Evolutionary conservation across 2,797 vertebrate species (phyloP).

Genomic region (Dermochelys coriacea): DNA sequence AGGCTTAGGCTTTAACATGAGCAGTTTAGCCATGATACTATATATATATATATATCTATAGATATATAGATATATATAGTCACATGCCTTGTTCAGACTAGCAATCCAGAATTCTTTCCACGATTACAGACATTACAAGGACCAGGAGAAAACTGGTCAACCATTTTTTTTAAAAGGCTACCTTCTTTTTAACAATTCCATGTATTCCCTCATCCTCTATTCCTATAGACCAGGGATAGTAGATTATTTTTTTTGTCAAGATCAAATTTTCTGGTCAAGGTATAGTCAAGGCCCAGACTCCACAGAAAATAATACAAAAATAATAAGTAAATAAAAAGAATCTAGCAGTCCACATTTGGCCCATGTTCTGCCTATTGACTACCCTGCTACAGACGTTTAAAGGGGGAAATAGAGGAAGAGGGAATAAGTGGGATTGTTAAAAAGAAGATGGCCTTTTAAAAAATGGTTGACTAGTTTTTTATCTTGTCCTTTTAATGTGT

Average conservation of each 20-base stretch:
- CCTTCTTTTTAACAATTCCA: no score
- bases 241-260: neutral
- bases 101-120: no score
- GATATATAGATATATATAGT: no score
- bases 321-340: neutral
- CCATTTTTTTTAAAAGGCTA: no score
- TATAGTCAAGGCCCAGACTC: neutral
- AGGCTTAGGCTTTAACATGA: neutral
- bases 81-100: neutral
- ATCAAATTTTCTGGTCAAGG: neutral
- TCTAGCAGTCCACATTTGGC: neutral
- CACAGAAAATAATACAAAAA: neutral
- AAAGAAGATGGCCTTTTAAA: neutral
- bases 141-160: no score
- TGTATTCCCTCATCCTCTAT: no score
- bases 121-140: no score
- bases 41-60: no score
- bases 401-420: neutral
- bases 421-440: neutral
- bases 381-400: neutral
- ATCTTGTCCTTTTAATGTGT: neutral
- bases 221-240: no score
- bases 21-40: neutral
- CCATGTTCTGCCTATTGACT: neutral
- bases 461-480: neutral